Conservation (phyloP, 2,113 vertebrate genomes). For the Anoplopoma fimbria region DNA sequence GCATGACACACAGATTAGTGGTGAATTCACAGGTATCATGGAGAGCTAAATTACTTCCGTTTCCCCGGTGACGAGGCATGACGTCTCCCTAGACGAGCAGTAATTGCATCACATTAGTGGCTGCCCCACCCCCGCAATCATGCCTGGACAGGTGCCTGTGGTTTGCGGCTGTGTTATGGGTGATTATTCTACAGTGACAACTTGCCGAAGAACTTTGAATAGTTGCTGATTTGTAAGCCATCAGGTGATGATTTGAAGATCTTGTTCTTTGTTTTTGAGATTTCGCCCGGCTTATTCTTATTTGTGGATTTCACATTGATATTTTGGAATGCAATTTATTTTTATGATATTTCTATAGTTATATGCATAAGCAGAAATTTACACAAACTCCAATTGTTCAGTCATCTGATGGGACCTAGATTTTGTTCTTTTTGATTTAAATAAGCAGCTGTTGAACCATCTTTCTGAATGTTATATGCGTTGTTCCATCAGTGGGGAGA, state of each 20-base stretch:
- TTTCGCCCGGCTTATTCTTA: too few species aligned
- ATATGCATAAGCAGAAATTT: too few species aligned
- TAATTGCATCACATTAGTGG: not conserved
- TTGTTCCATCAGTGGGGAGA: too few species aligned
- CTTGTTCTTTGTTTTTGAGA: not conserved
- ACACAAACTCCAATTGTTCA: too few species aligned
- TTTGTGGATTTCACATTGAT: not conserved
- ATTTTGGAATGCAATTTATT: not conserved
- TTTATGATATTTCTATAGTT: not conserved
- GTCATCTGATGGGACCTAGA: not conserved
- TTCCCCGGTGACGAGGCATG: not conserved
- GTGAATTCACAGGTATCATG: not conserved
- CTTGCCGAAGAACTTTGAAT: too few species aligned
- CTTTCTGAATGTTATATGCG: not conserved
- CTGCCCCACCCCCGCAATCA: not conserved
- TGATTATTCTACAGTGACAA: not conserved
- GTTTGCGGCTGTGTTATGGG: not conserved
- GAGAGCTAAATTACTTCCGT: not conserved
- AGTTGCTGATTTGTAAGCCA: not conserved
- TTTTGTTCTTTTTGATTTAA: not conserved
- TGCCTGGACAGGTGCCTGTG: too few species aligned
- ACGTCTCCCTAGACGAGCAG: not conserved
- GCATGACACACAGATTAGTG: too few species aligned
- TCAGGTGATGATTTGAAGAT: not conserved
- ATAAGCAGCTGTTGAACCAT: not conserved